Evolutionary conservation across 1,140 invertebrate genomes (phyloP), one percentile per base, ranked within the genome.

Genomic region (Scaptomyza hsui): DNA sequence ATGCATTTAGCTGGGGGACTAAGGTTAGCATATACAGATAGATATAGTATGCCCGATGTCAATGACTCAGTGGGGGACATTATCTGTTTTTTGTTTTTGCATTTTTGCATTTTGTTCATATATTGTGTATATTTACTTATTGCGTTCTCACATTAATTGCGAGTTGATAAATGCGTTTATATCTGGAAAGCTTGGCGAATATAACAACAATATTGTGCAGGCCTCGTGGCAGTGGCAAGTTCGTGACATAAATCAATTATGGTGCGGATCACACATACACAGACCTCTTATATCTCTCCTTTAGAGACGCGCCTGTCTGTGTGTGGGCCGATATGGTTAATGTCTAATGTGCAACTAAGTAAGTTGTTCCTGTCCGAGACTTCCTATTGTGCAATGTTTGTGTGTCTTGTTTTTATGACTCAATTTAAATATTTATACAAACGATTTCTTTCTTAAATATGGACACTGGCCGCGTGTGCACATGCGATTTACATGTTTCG

Each of bases 201-300:
- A 45, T 41, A 49, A 6, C 19, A 35, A 44, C 21, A 56, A 42
- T 42, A 52, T 47, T 61, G 26, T 39, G 21, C 60, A 60, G 55
- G 61, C 52, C 53, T 63, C 51, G 59, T 76, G 48, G 53, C 69
- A 35, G 41, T 42, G 51, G 55, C 77, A 57, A 70, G 72, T 74
- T 83, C 81, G 81, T 85, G 81, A 77, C 74, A 70, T 65, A 57
- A 69, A 79, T 80, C 69, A 80, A 74, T 85, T 83, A 85, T 77
- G 77, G 72, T 48, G 57, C 47, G 55, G 61, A 52, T 52, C 24
- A 32, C 32, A 21, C 32, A 29, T 37, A 37, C n/a, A 37, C 12
- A 37, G 19, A 21, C 44, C 24, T 44, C 5, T 45, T 9, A n/a
- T 29, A 45, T 62, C 48, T 62, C 19, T 44, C 4, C 5, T 35